Conservation (phyloP, 2,113 vertebrate species). For the Corynorhinus townsendii region DNA sequence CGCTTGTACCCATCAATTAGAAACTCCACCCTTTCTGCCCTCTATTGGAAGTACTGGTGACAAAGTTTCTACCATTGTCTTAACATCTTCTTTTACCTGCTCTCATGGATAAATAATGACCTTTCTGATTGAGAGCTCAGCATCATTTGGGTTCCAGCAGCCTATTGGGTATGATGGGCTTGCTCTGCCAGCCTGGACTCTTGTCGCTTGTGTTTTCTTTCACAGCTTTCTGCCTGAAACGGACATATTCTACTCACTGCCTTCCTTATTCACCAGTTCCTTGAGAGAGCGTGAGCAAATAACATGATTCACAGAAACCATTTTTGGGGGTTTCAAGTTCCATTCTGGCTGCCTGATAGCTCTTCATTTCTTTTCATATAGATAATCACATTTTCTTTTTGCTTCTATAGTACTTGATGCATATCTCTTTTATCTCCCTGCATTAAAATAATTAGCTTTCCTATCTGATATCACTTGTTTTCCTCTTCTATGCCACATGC, state of each 20-base stretch:
- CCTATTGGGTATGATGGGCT: neutral
- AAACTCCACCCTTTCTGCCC: neutral
- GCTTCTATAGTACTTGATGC: neutral
- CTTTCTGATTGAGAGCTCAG: neutral
- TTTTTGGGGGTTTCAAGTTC: neutral
- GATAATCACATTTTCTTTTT: neutral
- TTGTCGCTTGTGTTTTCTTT: neutral
- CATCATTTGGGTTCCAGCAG: neutral
- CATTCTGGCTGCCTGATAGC: neutral
- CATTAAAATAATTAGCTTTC: neutral
- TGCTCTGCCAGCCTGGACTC: rapidly evolving
- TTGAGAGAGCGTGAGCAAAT: neutral
- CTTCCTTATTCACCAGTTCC: neutral
- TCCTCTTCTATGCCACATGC: neutral
- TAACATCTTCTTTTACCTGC: neutral
- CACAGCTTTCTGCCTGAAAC: neutral
- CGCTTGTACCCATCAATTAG: neutral
- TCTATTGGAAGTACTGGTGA: neutral
- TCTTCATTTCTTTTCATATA: neutral
- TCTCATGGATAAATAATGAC: neutral
- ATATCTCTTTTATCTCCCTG: neutral
- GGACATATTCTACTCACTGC: neutral
- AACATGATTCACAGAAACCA: neutral
- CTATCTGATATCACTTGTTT: neutral
- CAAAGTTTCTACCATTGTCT: neutral